Evolutionary conservation across 2,113 vertebrate species (phyloP).

Genomic region (Nibea coibor): DNA sequence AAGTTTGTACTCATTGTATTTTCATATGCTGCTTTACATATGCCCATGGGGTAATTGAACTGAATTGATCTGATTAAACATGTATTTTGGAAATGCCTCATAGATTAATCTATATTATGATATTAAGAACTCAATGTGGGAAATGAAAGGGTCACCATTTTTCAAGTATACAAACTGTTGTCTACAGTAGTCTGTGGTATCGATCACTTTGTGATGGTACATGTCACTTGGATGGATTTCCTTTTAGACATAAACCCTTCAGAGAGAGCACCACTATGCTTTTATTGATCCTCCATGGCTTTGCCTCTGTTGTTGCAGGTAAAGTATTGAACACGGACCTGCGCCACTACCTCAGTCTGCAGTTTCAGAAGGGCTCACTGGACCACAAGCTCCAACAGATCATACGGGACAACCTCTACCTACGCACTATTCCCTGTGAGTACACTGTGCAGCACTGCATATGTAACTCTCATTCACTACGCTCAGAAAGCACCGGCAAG

Average conservation of each 20-base stretch:
- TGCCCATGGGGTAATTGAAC: neutral
- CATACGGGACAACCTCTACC: conserved; percentile 98
- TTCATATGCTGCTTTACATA: neutral
- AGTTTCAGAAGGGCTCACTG: conserved; percentile 97
- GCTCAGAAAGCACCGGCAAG: neutral
- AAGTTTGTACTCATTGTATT: neutral
- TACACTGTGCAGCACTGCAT: conserved; percentile 40
- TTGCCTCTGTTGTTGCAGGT: conserved; percentile 81
- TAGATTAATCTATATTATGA: neutral
- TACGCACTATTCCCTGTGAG: conserved; percentile 99
- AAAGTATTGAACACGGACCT: conserved; percentile 98
- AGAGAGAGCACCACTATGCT: conserved; percentile 5
- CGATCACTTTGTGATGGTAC: conserved; percentile 28
- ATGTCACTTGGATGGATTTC: conserved; percentile 43
- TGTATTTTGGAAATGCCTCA: too few relatives aligned
- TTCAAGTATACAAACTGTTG: conserved; percentile 9
- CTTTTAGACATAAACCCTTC: conserved; percentile 12
- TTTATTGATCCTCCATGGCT: conserved; percentile 54
- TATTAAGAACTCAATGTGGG: neutral
- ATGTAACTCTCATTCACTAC: neutral
- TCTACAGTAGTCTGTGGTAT: conserved; percentile 16
- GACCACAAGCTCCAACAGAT: conserved; percentile 99
- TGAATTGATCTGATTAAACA: conserved; percentile 1
- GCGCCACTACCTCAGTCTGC: conserved; percentile 97
- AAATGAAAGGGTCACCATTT: neutral